A percentile compares a stretch with the other conserved stretches of the same genome.
Conservation (phyloP, 2,888 invertebrate species). For the Crematogaster levior region DNA sequence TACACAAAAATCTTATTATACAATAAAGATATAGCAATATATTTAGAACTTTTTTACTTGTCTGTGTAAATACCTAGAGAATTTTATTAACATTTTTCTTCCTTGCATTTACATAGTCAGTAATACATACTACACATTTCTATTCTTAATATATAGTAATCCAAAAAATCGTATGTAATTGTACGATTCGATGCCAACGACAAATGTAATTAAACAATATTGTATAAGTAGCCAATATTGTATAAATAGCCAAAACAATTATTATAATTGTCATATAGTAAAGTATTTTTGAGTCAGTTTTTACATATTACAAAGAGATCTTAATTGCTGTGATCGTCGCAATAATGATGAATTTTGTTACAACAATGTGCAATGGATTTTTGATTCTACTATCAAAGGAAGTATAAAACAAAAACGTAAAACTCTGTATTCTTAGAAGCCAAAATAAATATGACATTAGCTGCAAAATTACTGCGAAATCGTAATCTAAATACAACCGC, state of each 20-base stretch:
- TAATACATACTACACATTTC: not conserved
- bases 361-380: not conserved
- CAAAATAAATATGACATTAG: conserved; percentile 61
- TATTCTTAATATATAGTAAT: not conserved
- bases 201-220: not conserved
- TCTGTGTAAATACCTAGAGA: conserved; percentile 30
- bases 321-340: not conserved
- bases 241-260: too few species aligned
- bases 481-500: conserved; percentile 8
- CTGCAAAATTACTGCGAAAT: conserved; percentile 21
- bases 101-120: conserved; percentile 27
- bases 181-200: conserved; percentile 12
- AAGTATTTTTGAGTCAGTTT: not conserved
- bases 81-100: not conserved
- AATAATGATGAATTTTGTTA: not conserved
- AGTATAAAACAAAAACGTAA: conserved; percentile 58
- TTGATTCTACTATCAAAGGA: conserved; percentile 60
- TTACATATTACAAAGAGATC: not conserved
- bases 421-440: conserved; percentile 35
- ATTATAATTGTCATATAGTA: not conserved
- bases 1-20: not conserved
- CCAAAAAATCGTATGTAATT: conserved; percentile 14
- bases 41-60: not conserved
- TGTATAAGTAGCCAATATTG: conserved; percentile 9
- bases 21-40: not conserved